These are phyloP conservation scores for Onychomys arenicola DNA, from an alignment of 2,797 vertebrate genomes.

Conservation along the genomic window DNA sequence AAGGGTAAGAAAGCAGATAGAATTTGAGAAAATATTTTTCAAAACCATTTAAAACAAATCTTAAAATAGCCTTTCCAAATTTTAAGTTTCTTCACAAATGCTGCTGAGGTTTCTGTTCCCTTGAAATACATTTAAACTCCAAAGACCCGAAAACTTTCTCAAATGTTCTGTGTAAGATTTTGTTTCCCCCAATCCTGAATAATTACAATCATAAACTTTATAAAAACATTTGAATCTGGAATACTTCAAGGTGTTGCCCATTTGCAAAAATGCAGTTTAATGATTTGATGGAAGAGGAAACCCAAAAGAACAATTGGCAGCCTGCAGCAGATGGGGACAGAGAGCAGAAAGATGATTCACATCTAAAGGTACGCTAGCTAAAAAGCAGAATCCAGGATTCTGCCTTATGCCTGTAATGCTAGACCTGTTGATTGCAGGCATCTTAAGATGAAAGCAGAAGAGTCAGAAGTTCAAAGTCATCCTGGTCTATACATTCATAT, in stretches of 20 bases:
- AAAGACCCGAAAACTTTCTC: not conserved
- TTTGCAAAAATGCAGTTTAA: conserved; percentile 8
- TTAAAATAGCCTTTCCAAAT: conserved; percentile 30
- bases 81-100: conserved; percentile 36
- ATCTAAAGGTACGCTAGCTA: not conserved
- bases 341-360: not conserved
- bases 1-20: conserved; percentile 65
- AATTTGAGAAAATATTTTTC: conserved; percentile 58
- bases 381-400: not conserved
- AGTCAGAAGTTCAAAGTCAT: not conserved
- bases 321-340: not conserved
- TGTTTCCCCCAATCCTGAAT: not conserved
- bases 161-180: not conserved
- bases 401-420: not conserved
- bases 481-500: not conserved
- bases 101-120: not conserved
- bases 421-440: not conserved
- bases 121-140: conserved; percentile 29
- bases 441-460: not conserved
- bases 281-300: not conserved
- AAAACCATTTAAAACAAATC: conserved; percentile 27
- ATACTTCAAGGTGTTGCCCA: not conserved
- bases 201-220: not conserved
- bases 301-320: not conserved
- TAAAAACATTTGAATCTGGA: not conserved